A percentile compares a stretch with the other conserved stretches of the same genome.
phyloP scores from a whole-genome alignment of 2,797 vertebrate species.

The Huso huso region DNA sequence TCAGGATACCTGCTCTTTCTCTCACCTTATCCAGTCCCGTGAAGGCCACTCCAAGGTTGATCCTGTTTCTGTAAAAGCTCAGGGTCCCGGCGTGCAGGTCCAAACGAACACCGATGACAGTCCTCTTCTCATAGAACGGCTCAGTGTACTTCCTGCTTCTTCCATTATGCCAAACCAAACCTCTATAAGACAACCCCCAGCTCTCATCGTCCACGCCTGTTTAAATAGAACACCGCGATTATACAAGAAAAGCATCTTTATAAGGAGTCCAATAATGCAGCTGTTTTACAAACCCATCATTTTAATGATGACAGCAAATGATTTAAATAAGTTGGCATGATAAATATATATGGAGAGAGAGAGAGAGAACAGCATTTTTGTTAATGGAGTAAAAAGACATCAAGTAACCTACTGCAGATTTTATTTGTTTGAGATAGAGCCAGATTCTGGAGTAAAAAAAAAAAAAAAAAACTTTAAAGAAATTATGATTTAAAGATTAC shows the following conservation, averaged over 20 bases:
- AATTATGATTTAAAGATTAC: too few relatives aligned
- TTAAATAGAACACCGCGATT: neutral
- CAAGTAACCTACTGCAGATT: too few relatives aligned
- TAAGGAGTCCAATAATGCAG: too few relatives aligned
- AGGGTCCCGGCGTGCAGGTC: conserved; percentile 32
- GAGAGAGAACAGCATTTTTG: too few relatives aligned
- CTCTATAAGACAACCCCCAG: conserved; percentile 42
- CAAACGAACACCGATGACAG: conserved; percentile 37
- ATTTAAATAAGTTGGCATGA: too few relatives aligned
- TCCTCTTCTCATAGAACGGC: conserved; percentile 36
- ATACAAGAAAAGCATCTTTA: too few relatives aligned
- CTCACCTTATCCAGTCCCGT: conserved; percentile 33
- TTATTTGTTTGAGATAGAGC: too few relatives aligned
- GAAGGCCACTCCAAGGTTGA: conserved; percentile 35
- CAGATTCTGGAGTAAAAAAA: too few relatives aligned
- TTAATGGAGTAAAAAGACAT: too few relatives aligned
- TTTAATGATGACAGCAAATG: neutral
- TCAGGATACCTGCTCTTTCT: neutral
- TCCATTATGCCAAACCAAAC: conserved; percentile 34
- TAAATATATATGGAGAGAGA: neutral
- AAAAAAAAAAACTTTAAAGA: too few relatives aligned
- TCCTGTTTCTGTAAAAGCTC: conserved; percentile 32
- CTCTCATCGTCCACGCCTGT: conserved; percentile 35
- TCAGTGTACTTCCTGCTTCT: conserved; percentile 32
- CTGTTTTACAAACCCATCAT: neutral